Percentiles rank a stretch among this genome's conserved stretches.
Evolutionary conservation across 2,888 invertebrate species (phyloP).

Genomic region (Hypsopygia costalis): DNA sequence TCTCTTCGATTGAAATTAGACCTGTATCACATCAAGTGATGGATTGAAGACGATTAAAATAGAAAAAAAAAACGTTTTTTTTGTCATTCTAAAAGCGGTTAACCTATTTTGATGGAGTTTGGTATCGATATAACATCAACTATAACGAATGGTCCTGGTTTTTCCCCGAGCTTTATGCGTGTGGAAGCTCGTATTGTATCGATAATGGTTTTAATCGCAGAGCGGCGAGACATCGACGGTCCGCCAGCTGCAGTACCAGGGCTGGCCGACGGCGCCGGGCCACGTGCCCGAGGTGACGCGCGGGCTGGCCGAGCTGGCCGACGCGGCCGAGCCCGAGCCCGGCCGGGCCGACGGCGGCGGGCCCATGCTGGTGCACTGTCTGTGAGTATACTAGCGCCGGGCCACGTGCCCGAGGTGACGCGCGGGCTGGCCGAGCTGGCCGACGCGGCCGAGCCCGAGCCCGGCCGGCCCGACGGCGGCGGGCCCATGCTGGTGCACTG

Average conservation of each 20-base stretch:
- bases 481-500: slow-evolving; percentile 91
- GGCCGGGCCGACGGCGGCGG: slow-evolving; percentile 42
- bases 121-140: no score
- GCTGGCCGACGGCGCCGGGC: slow-evolving; percentile 94
- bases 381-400: slow-evolving; percentile 84
- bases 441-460: slow-evolving; percentile 81
- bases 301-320: slow-evolving; percentile 92
- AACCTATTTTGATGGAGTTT: no score
- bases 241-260: slow-evolving; percentile 94
- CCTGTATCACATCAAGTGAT: no score
- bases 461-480: slow-evolving; percentile 45
- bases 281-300: slow-evolving; percentile 94
- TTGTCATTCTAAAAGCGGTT: no score
- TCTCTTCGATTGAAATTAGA: no score
- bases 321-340: slow-evolving; percentile 78
- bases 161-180: no score
- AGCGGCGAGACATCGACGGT: slow-evolving; percentile 88
- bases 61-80: no score
- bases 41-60: no score
- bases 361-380: slow-evolving; percentile 93
- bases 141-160: no score
- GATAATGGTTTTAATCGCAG: slow-evolving; percentile 49
- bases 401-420: slow-evolving; percentile 94
- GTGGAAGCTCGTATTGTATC: no score
- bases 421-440: slow-evolving; percentile 92